phyloP scores from a whole-genome alignment of 2,797 vertebrate genomes.

The Lerista edwardsae region DNA sequence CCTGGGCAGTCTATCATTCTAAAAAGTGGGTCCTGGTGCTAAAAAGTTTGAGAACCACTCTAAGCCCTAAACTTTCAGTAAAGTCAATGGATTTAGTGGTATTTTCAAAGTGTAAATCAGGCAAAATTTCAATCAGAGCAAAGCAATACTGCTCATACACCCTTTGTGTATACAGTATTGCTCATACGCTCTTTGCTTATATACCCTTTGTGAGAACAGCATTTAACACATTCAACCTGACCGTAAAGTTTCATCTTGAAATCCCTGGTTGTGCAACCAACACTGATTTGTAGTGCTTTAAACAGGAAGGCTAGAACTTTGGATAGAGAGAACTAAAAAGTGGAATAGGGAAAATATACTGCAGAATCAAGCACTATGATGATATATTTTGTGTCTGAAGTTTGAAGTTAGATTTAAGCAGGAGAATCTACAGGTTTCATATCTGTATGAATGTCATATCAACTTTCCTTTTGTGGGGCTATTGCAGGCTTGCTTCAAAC shows the following conservation, averaged over 20 bases:
- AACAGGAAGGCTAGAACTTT: neutral
- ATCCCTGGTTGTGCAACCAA: neutral
- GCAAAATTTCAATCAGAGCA: neutral
- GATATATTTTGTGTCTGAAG: neutral
- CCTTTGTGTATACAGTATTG: slow-evolving; percentile 22
- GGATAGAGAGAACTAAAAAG: slow-evolving; percentile 6
- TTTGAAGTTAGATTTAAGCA: neutral
- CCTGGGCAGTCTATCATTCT: too few species aligned
- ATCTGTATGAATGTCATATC: neutral
- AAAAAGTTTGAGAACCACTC: too few species aligned
- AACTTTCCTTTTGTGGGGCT: too few species aligned
- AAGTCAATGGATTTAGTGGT: slow-evolving; percentile 30
- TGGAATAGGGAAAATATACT: neutral
- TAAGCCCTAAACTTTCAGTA: slow-evolving; percentile 34
- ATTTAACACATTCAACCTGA: slow-evolving; percentile 31
- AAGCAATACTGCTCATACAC: neutral
- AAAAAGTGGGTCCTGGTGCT: too few species aligned
- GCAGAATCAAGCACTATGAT: neutral
- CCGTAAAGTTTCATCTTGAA: neutral
- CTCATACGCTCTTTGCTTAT: too few species aligned
- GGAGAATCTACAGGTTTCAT: slow-evolving; percentile 16
- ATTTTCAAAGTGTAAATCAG: slow-evolving; percentile 20
- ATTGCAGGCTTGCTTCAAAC: neutral
- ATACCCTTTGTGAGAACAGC: slow-evolving; percentile 26
- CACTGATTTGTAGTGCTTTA: slow-evolving; percentile 5